Evolutionary conservation across 2,888 invertebrate genomes (phyloP), one percentile per base, ranked within the genome.

Genomic region (Drosophila tanythrix): DNA sequence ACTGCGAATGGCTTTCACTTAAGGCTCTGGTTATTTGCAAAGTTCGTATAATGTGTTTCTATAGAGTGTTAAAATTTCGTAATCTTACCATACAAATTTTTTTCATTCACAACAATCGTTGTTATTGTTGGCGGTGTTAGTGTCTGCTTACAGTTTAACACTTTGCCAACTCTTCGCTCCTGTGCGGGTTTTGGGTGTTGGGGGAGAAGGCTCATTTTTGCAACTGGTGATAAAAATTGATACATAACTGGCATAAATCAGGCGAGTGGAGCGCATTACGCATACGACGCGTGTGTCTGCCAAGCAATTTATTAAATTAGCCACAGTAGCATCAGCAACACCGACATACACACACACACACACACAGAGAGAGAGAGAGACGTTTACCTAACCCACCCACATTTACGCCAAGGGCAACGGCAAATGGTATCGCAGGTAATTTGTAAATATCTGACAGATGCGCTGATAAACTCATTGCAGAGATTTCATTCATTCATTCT

Each of bases 221-320:
- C 81, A 83, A 88, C 88, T 90, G 88, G 89, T 89, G 91, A 92
- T 92, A 92, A 92, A 88, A 92, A 92, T 92, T 92, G 92, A 92
- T 92, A 91, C 91, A 92, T 90, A 92, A 92, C 92, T 86, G 88
- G 81, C 88, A 92, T 92, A 92, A 92, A 92, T 92, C 91, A 92
- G 83, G 81, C 81, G 89, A 73, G 65, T 71, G 70, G 56, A 74
- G 67, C 79, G 77, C 81, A 87, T 81, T 81, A 79, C 77, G 77
- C 77, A 83, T 87, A 88, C 83, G 81, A 60, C 76, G 73, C 74
- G 84, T 83, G 76, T 78, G 76, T 66, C 55, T 74, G 72, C 74
- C 70, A 63, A 70, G 87, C 70, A 78, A 90, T 90, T 91, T 91
- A 91, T 91, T 89, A 90, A 90, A 91, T 89, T 89, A 83, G 77